phyloP scores from a whole-genome alignment of 2,888 invertebrate genomes.

The Leucoptera coffeella region DNA sequence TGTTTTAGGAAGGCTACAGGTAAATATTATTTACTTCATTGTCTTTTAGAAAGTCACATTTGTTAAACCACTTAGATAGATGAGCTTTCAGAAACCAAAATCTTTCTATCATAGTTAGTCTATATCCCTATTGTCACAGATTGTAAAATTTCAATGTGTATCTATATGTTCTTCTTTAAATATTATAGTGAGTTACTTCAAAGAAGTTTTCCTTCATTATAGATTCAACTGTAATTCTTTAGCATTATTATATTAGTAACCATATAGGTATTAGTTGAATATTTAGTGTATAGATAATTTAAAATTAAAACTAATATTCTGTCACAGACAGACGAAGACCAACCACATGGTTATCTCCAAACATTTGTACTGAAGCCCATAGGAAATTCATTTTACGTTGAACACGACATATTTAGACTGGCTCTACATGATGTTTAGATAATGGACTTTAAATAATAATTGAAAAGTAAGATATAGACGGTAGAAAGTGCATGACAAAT shows the following conservation, averaged over 20 bases:
- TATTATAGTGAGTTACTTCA: neutral
- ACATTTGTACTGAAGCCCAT: conserved; percentile 89
- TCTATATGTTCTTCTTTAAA: too few species aligned
- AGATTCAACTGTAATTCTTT: too few species aligned
- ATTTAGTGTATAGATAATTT: neutral
- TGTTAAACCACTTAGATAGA: too few species aligned
- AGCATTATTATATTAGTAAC: too few species aligned
- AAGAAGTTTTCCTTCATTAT: neutral
- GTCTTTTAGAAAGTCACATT: too few species aligned
- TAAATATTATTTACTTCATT: conserved; percentile 36
- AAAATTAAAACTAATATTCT: conserved; percentile 5
- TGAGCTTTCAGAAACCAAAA: too few species aligned
- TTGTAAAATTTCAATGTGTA: too few species aligned
- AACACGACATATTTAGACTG: conserved; percentile 92
- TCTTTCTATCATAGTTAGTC: too few species aligned
- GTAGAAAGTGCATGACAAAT: too few species aligned
- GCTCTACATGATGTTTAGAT: conserved; percentile 71
- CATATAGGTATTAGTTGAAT: neutral
- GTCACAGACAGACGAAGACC: conserved; percentile 89
- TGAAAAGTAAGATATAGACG: too few species aligned
- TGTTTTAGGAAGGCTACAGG: conserved; percentile 94
- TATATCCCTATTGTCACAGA: too few species aligned
- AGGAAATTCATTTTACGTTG: conserved; percentile 84
- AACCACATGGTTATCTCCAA: conserved; percentile 89
- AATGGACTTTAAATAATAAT: too few species aligned